Evolutionary conservation across 2,113 vertebrate genomes (phyloP), one percentile per base, ranked within the genome.

Genomic region (Lagopus muta): DNA sequence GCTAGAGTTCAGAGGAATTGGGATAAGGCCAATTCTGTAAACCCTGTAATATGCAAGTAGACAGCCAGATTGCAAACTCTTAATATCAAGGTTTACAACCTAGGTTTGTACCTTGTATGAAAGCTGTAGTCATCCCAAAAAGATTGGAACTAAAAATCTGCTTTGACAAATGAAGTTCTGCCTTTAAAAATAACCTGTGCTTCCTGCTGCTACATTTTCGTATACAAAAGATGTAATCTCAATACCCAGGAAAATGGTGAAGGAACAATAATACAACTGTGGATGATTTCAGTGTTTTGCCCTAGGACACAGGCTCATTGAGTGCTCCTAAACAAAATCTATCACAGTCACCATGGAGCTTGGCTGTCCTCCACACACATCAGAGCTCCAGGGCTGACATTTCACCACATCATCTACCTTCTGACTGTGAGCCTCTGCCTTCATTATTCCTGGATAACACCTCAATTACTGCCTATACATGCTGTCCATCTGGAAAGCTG

Each of bases 271-370:
- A 71, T 3, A 8, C 3, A 40, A 2, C 7, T 8, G 19, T 6
- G 7, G 15, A 70, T 48, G 13, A 34, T 58, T 45, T 74, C 12
- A 64, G 2, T 5, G 6, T 67, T 90, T 75, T 71, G 11, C 34
- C 25, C 19, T 30, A 28, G 24, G 28, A 64, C 24, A 27, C 5
- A 40, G 47, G 8, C 7, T 43, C 21, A 14, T 1, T 45, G 30
- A 45, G 14, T 16, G 34, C 20, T 70, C 15, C 18, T 36, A 10
- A 11, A 32, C n/a, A 83, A 93, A 66, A 64, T 54, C 11, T 5
- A 38, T 1, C 5, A n/a, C n/a, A n/a, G 42, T 47, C 38, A 55
- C 24, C 0, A 0, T 16, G 15, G 32, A 86, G 12, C 18, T 27
- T 57, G 55, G 48, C 40, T 57, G n/a, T 52, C 40, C n/a, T 76